A percentile compares a stretch with the other conserved stretches of the same genome.
phyloP scores from a whole-genome alignment of 2,888 invertebrate genomes.

The Orchesella flavescens region DNA sequence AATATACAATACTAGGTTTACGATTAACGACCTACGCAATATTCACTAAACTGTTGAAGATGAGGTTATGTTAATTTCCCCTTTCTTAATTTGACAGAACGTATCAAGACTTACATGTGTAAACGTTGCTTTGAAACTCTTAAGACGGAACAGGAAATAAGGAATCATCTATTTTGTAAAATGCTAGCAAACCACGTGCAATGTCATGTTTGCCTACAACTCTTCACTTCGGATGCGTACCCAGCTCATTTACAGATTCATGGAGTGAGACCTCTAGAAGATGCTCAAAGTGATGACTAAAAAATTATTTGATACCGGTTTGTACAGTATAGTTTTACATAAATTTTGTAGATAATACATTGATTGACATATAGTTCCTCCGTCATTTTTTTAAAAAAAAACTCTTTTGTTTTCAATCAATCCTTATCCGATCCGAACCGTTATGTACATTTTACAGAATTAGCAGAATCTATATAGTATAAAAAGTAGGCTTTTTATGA shows the following conservation, averaged over 20 bases:
- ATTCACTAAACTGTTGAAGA: too few relatives aligned
- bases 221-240: constrained; percentile 53
- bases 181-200: constrained; percentile 59
- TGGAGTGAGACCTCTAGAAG: constrained; percentile 52
- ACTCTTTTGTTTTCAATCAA: too few relatives aligned
- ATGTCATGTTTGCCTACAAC: constrained; percentile 61
- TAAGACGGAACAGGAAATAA: constrained; percentile 64
- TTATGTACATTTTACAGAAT: too few relatives aligned
- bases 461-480: too few relatives aligned
- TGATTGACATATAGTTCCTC: too few relatives aligned
- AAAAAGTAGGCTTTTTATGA: too few relatives aligned
- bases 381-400: too few relatives aligned
- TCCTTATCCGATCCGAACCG: too few relatives aligned
- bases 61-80: too few relatives aligned
- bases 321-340: neutral
- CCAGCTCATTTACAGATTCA: constrained; percentile 58
- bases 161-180: constrained; percentile 64
- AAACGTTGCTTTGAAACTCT: constrained; percentile 63
- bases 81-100: constrained; percentile 51
- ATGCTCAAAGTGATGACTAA: neutral
- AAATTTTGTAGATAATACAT: too few relatives aligned
- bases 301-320: neutral
- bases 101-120: constrained; percentile 65
- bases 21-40: too few relatives aligned
- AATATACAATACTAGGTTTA: too few relatives aligned